Base-by-base conservation (phyloP, 2,888 invertebrate species). In the Odontocolon sp. region DNA sequence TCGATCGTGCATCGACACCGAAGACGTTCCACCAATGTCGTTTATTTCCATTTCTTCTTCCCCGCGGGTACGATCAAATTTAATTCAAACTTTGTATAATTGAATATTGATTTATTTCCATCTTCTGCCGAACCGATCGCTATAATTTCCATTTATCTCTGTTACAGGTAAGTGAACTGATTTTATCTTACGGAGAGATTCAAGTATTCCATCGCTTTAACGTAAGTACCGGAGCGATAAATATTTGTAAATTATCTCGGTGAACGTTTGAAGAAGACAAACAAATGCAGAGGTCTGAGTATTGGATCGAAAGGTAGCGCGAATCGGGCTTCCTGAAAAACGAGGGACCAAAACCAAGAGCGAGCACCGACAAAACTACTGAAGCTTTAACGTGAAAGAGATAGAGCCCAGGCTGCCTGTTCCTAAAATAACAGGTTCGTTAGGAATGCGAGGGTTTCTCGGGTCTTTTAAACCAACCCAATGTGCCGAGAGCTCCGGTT, bases 341-440 rank as follows among this genome's bases (percentile, higher is more conserved):
- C 33, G 56, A 59, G 47, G 23, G 45, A 56, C 28, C 52, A 2
- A 56, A 40, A 54, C 54, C 26, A 31, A 45, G 23, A 66, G 47
- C 11, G 36, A 42, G 31, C 14, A 31, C 31, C 38, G 64, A 38
- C 16, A 21, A 66, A 61, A 70, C 28, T 59, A 42, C 45, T 42
- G 61, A 78, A 79, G 70, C 52, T 42, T 38, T 50, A 40, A 57
- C 40, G 21, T 16, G 6, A 16, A 63, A 14, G 9, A 74, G 64
- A 72, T 61, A 31, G 56, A 45, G 57, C 9, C 40, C 40, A 40
- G 59, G 56, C 45, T 71, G 73, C 31, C 50, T 63, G 75, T 81
- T 81, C 82, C 79, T 82, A 74, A 82, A 81, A 82, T 82, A 82
- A 81, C 82, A 76, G 73, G 74, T 76, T 82, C 77, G 78, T 78